A percentile compares a stretch with the other conserved stretches of the same genome.
Evolutionary conservation across 2,888 invertebrate genomes (phyloP).

Genomic region (Pyrrhosoma nymphula): DNA sequence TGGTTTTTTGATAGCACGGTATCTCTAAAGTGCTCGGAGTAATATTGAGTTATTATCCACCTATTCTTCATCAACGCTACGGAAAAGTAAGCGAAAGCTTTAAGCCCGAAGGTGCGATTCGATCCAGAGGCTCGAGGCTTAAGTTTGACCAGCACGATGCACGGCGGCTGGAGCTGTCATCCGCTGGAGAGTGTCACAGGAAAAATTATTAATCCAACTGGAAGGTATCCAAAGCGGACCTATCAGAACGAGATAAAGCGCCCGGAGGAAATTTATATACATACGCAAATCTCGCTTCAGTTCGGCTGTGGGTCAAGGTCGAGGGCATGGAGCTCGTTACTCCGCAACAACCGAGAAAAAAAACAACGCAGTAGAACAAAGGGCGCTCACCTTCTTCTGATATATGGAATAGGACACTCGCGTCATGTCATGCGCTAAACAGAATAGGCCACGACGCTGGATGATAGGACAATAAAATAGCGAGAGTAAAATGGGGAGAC

Average conservation of each 20-base stretch:
- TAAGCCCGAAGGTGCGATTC: too few species aligned
- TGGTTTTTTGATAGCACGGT: too few species aligned
- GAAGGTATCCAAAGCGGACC: background rate
- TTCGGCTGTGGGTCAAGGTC: background rate
- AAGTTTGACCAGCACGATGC: too few species aligned
- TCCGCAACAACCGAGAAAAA: background rate
- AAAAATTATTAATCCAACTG: background rate
- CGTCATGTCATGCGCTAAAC: background rate
- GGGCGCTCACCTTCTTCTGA: background rate
- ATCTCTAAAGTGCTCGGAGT: too few species aligned
- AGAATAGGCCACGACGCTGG: background rate
- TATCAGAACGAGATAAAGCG: background rate
- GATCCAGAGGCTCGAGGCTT: too few species aligned
- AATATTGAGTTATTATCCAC: too few species aligned
- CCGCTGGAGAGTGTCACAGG: background rate
- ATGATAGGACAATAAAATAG: background rate
- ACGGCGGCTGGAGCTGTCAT: background rate
- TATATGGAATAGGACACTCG: background rate
- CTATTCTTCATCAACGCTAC: too few species aligned
- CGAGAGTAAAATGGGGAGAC: background rate
- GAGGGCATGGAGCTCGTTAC: background rate
- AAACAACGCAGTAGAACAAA: background rate
- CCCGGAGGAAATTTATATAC: background rate
- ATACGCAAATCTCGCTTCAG: background rate
- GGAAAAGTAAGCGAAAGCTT: too few species aligned